These are phyloP conservation scores for Caerostris extrusa DNA, from an alignment of 1,140 invertebrate species.

Conservation along the genomic window DNA sequence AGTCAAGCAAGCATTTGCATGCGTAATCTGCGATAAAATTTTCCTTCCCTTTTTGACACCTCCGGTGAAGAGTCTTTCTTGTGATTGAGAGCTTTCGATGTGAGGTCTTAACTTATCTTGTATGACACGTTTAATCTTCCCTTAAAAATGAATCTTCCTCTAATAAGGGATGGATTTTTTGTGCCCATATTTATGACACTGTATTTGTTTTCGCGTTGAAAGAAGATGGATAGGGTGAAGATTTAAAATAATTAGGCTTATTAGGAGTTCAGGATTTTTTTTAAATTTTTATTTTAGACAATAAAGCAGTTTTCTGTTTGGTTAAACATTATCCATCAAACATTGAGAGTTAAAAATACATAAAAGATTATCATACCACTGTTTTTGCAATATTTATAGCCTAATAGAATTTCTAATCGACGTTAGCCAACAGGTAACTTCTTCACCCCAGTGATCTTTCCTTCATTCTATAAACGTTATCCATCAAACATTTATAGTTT, in stretches of 20 bases:
- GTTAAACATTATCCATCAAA: too few relatives aligned
- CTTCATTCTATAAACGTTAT: too few relatives aligned
- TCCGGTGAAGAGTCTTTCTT: constrained; percentile 40
- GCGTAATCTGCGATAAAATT: constrained; percentile 59
- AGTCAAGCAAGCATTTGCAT: constrained; percentile 67
- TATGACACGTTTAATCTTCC: constrained; percentile 25
- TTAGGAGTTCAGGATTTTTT: neutral
- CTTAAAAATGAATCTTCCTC: neutral
- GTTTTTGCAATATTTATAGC: too few relatives aligned
- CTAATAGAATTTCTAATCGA: too few relatives aligned
- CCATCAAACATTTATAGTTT: too few relatives aligned
- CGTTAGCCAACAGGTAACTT: too few relatives aligned
- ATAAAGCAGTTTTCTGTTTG: too few relatives aligned
- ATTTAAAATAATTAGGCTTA: neutral
- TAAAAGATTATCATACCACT: too few relatives aligned
- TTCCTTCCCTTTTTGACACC: constrained; percentile 25
- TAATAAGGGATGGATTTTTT: neutral
- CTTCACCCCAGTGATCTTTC: too few relatives aligned
- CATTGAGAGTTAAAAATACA: too few relatives aligned
- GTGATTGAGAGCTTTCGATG: constrained; percentile 35
- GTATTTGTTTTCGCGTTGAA: neutral
- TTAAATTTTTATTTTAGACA: too few relatives aligned
- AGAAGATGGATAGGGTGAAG: neutral
- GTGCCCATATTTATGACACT: neutral
- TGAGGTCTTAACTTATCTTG: constrained; percentile 32